phyloP scores from a whole-genome alignment of 2,888 invertebrate genomes.

The Tuberolachnus salignus region DNA sequence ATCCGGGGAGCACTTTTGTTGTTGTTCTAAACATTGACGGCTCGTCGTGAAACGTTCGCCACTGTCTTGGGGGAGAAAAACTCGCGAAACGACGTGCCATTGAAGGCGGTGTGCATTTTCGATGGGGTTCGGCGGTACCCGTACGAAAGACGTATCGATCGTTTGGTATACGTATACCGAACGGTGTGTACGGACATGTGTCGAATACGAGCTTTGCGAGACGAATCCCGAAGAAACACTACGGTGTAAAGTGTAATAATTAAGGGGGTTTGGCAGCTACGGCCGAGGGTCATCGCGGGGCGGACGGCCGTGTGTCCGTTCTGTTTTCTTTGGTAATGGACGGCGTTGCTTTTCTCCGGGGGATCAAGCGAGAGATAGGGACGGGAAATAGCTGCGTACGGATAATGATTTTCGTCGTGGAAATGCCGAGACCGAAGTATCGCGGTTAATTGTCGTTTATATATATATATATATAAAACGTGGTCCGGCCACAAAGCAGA shows the following conservation, averaged over 20 bases:
- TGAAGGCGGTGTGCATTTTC: too few relatives aligned
- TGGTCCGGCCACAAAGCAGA: slow-evolving; percentile 20
- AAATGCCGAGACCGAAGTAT: slow-evolving; percentile 12
- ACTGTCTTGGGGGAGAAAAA: too few relatives aligned
- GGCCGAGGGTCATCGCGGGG: slow-evolving; percentile 29
- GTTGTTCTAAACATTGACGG: too few relatives aligned
- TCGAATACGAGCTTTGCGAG: slow-evolving; percentile 30
- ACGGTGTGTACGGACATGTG: slow-evolving; percentile 13
- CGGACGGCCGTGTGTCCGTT: slow-evolving; percentile 3
- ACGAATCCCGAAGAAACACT: slow-evolving; percentile 1
- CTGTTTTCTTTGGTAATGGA: slow-evolving; percentile 41
- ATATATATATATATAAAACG: slow-evolving; percentile 23
- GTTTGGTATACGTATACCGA: neutral
- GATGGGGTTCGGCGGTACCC: neutral
- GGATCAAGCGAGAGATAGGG: too few relatives aligned
- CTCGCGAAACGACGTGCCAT: too few relatives aligned
- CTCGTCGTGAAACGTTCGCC: too few relatives aligned
- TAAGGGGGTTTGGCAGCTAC: slow-evolving; percentile 26
- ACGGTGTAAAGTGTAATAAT: slow-evolving; percentile 27
- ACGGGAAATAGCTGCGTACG: neutral
- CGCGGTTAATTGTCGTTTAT: slow-evolving; percentile 25
- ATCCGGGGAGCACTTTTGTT: too few relatives aligned
- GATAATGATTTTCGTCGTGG: neutral
- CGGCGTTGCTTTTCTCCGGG: neutral
- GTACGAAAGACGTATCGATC: neutral